phyloP scores from a whole-genome alignment of 2,797 vertebrate species.

The Holocentrus rufus region DNA sequence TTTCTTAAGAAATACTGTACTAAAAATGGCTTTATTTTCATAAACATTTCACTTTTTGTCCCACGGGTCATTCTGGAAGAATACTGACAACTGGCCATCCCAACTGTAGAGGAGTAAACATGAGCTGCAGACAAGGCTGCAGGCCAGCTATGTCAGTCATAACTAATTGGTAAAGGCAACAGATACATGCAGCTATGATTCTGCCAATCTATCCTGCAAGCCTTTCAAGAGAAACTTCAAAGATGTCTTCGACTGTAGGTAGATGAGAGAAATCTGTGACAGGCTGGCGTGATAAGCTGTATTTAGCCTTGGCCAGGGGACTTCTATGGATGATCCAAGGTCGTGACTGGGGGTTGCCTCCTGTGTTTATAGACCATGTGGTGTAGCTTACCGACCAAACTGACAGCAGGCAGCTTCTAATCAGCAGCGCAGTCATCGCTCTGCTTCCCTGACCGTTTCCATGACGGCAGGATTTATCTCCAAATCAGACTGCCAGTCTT shows the following conservation, averaged over 20 bases:
- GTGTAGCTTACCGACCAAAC: not conserved
- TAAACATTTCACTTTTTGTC: too few relatives aligned
- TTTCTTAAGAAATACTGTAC: too few relatives aligned
- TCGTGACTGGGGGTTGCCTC: constrained; percentile 5
- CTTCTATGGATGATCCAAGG: not conserved
- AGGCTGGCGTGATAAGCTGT: not conserved
- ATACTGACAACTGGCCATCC: not conserved
- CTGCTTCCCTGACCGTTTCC: constrained; percentile 5
- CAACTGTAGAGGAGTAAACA: not conserved
- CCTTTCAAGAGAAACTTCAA: not conserved
- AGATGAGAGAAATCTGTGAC: not conserved
- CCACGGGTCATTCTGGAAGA: not conserved
- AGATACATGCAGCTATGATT: not conserved
- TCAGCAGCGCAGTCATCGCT: constrained; percentile 17
- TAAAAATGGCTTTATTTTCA: too few relatives aligned
- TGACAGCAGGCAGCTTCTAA: constrained; percentile 1
- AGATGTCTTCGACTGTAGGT: not conserved
- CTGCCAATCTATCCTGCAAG: not conserved
- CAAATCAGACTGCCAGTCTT: not conserved
- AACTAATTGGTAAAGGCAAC: too few relatives aligned
- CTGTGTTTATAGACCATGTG: not conserved
- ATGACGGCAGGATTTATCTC: constrained; percentile 6
- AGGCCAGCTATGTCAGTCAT: not conserved
- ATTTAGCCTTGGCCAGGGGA: constrained; percentile 10
- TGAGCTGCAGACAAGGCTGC: not conserved